phyloP scores from a whole-genome alignment of 2,113 vertebrate genomes.

The Ondatra zibethicus region DNA sequence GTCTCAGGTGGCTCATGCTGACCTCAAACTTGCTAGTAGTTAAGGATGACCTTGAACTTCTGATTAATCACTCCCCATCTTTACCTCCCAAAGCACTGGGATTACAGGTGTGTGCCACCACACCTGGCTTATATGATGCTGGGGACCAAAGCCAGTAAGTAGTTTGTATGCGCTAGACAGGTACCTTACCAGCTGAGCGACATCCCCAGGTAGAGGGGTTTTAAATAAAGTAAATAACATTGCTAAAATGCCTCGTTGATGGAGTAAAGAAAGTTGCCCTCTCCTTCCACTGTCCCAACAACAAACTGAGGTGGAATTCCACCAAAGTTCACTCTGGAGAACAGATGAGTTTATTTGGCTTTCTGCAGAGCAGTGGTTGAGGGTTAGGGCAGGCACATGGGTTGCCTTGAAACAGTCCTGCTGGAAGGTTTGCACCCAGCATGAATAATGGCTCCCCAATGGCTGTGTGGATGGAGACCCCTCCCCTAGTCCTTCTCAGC shows the following conservation, averaged over 20 bases:
- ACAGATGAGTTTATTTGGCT: not conserved
- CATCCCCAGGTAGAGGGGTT: too few species aligned
- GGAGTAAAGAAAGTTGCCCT: not conserved
- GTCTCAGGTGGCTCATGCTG: not conserved
- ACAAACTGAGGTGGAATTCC: not conserved
- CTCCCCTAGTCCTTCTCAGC: not conserved
- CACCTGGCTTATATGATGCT: not conserved
- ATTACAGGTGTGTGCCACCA: not conserved
- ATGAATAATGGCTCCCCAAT: not conserved
- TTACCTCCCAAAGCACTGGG: not conserved
- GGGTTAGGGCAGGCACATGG: not conserved
- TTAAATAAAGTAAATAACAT: not conserved
- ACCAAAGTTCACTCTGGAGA: not conserved
- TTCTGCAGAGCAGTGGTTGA: not conserved
- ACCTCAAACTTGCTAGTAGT: not conserved
- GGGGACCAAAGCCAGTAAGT: not conserved
- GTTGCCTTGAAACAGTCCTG: not conserved
- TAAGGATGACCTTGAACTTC: not conserved
- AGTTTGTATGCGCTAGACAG: not conserved
- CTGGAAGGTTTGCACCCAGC: not conserved
- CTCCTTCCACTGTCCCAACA: not conserved
- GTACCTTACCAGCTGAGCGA: not conserved
- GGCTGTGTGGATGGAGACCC: not conserved
- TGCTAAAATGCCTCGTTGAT: not conserved
- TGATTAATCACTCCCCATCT: not conserved